A percentile compares a stretch with the other conserved stretches of the same genome.
These are phyloP conservation scores for Connochaetes taurinus DNA, from an alignment of 2,113 vertebrate species.

Conservation along the genomic window DNA sequence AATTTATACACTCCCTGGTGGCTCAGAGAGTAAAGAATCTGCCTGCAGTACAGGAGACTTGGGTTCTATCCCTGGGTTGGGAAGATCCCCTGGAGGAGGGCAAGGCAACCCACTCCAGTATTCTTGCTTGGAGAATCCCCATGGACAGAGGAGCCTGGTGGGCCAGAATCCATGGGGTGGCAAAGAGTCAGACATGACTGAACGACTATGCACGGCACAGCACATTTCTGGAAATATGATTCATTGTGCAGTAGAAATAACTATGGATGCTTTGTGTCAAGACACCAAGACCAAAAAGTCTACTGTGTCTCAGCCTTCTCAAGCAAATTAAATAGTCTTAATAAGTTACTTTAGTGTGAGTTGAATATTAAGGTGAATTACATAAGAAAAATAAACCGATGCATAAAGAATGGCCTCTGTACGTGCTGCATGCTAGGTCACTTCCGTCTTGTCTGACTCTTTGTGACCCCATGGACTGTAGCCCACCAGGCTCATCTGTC, in stretches of 20 bases:
- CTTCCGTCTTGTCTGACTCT: neutral
- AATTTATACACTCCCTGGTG: neutral
- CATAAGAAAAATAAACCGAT: neutral
- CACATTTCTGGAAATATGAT: neutral
- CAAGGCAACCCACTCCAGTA: neutral
- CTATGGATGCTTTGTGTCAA: neutral
- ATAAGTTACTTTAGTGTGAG: neutral
- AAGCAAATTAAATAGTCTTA: conserved; percentile 19
- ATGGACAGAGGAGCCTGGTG: neutral
- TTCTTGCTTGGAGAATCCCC: neutral
- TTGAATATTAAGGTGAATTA: neutral
- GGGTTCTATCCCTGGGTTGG: neutral
- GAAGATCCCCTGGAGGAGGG: neutral
- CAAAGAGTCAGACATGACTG: neutral
- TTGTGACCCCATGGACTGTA: neutral
- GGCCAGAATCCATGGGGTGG: neutral
- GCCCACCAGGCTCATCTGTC: neutral
- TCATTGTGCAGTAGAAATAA: neutral
- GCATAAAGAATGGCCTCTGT: neutral
- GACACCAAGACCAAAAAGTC: neutral
- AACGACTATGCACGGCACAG: neutral
- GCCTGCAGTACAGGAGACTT: neutral
- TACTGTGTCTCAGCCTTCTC: neutral
- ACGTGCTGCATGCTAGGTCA: neutral
- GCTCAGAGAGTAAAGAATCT: neutral